Evolutionary conservation across 2,797 vertebrate species (phyloP).

Genomic region (Synanceia verrucosa): DNA sequence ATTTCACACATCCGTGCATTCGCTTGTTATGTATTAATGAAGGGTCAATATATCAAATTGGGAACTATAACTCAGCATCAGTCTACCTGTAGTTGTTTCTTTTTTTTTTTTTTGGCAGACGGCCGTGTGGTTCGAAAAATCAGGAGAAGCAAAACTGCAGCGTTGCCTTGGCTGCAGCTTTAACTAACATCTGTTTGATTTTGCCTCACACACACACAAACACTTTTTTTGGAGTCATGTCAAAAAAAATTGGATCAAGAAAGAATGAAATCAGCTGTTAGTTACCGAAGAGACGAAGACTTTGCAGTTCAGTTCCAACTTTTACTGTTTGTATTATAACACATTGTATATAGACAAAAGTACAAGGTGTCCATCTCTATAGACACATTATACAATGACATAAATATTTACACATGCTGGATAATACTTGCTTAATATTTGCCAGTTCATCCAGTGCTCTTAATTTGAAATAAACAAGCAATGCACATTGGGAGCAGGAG

Average conservation of each 20-base stretch:
- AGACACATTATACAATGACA: not conserved
- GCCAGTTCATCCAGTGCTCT: not conserved
- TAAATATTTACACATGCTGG: not conserved
- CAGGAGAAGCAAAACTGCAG: not conserved
- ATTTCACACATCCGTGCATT: conserved; percentile 2
- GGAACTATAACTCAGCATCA: not conserved
- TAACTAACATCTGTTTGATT: conserved; percentile 10
- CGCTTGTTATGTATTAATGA: not conserved
- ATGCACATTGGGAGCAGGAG: not conserved
- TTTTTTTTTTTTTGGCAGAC: not conserved
- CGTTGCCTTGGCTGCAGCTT: not conserved
- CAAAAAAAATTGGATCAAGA: not conserved
- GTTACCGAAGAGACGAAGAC: not conserved
- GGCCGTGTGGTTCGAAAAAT: not conserved
- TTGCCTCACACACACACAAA: not conserved
- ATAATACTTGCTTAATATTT: not conserved
- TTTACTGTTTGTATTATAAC: not conserved
- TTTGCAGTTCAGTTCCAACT: not conserved
- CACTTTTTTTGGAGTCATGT: not conserved
- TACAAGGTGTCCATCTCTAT: not conserved
- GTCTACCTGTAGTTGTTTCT: not conserved
- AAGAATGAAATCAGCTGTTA: not conserved
- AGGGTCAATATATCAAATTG: not conserved
- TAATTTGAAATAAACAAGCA: conserved; percentile 9
- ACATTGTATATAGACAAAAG: not conserved